phyloP scores from a whole-genome alignment of 2,888 invertebrate species.

The Cryptosula pallasiana region DNA sequence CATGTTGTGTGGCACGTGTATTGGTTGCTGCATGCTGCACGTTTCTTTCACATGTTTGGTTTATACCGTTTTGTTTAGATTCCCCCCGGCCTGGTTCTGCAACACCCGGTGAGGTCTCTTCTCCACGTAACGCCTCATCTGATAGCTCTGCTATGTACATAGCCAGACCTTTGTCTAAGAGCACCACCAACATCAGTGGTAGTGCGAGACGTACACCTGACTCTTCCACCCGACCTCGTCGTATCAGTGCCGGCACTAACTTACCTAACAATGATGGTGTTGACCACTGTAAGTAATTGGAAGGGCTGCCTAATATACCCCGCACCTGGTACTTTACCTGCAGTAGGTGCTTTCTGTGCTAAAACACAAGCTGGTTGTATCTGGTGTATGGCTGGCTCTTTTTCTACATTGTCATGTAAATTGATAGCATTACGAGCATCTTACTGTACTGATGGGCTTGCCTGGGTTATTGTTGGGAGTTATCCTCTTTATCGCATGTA shows the following conservation, averaged over 20 bases:
- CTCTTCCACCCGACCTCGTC: background rate
- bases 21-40: slow-evolving; percentile 18
- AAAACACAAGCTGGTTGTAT: too few relatives aligned
- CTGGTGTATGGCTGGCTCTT: too few relatives aligned
- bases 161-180: slow-evolving; percentile 9
- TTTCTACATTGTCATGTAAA: too few relatives aligned
- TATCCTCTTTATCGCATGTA: too few relatives aligned
- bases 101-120: slow-evolving; percentile 12
- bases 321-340: too few relatives aligned
- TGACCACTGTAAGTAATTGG: slow-evolving; percentile 16
- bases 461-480: too few relatives aligned
- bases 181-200: slow-evolving; percentile 11
- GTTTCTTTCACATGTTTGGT: background rate
- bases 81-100: slow-evolving; percentile 14
- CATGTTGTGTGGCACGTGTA: too few relatives aligned
- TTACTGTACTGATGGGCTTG: too few relatives aligned
- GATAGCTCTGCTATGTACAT: slow-evolving; percentile 21
- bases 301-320: too few relatives aligned
- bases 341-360: too few relatives aligned
- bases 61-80: slow-evolving; percentile 1
- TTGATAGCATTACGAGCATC: too few relatives aligned
- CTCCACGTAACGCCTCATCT: background rate
- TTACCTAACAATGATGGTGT: background rate
- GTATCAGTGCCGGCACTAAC: slow-evolving; percentile 7
- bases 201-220: background rate